A percentile compares a stretch with the other conserved stretches of the same genome.
Evolutionary conservation across 2,113 vertebrate species (phyloP).

Genomic region (Alexandromys fortis): DNA sequence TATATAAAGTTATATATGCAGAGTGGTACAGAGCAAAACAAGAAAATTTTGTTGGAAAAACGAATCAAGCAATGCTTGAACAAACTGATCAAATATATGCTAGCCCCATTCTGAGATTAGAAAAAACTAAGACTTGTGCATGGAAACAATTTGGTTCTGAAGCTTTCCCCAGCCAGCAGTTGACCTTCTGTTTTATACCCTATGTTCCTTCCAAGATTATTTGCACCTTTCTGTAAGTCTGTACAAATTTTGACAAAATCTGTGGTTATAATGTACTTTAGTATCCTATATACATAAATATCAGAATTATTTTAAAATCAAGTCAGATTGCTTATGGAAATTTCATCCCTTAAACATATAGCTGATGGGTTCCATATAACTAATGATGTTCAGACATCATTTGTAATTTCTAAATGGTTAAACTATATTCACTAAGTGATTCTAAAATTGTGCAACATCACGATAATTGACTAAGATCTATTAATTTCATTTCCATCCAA

Average conservation of each 20-base stretch:
- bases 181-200: background rate
- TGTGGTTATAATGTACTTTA: background rate
- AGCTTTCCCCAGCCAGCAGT: background rate
- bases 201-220: background rate
- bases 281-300: background rate
- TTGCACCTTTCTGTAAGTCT: background rate
- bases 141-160: background rate
- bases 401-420: slow-evolving; percentile 66
- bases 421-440: slow-evolving; percentile 58
- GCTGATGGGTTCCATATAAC: slow-evolving; percentile 1
- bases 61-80: background rate
- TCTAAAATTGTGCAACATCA: slow-evolving; percentile 48
- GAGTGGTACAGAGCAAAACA: background rate
- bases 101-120: background rate
- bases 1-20: background rate
- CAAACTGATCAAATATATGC: background rate
- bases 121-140: background rate
- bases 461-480: slow-evolving; percentile 53
- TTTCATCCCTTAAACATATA: slow-evolving; percentile 15
- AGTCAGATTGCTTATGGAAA: background rate
- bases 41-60: background rate
- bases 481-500: slow-evolving; percentile 53
- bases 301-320: background rate
- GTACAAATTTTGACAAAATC: background rate
- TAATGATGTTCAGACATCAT: slow-evolving; percentile 32